Evolutionary conservation across 1,140 invertebrate genomes (phyloP), one percentile per base, ranked within the genome.

Genomic region (Tribolium castaneum): DNA sequence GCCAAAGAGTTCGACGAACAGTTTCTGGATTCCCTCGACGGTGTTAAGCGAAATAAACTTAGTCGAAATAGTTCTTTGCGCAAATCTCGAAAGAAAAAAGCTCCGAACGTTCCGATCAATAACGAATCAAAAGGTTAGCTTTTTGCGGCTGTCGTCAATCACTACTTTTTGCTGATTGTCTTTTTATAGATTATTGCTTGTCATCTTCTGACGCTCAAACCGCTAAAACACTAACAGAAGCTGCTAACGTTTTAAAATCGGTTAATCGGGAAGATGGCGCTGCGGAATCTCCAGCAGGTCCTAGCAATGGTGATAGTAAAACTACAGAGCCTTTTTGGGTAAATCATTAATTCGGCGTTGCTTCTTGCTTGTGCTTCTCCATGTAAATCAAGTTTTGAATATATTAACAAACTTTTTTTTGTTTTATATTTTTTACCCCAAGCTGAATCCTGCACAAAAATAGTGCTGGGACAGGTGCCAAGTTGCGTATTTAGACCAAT

Each of bases 321-420:
- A 51, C 78, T 12, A 78, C 78, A 80, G 83, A 83, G 70, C 83
- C 83, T 22, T 84, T 84, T 78, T 84, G 83, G 83, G 83, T 84
- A 84, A 84, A 83, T 76, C 35, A 34, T 25, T 81, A 62, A 54
- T 35, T 66, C 25, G 13, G 25, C 16, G 16, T 19, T 19, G 16
- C 16, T 19, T 19, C 16, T 19, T 19, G 16, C 59, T 34, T 35
- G 59, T 22, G 54, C 19, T 59, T 56, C 14, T 0, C 25, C 4
- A n/a, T 62, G 56, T 66, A 66, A 66, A 12, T 35, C 13, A n/a
- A 59, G 54, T 59, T 59, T 19, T 59, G 5, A 59, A 59, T 59
- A 59, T 30, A 59, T 59, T 59, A 59, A 59, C 54, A 59, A 59
- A n/a, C 0, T 3, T 59, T 59, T 45, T 59, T 59, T 59, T 59